A percentile compares a stretch with the other conserved stretches of the same genome.
Evolutionary conservation across 1,140 invertebrate genomes (phyloP).

Genomic region (Oedothorax gibbosus): DNA sequence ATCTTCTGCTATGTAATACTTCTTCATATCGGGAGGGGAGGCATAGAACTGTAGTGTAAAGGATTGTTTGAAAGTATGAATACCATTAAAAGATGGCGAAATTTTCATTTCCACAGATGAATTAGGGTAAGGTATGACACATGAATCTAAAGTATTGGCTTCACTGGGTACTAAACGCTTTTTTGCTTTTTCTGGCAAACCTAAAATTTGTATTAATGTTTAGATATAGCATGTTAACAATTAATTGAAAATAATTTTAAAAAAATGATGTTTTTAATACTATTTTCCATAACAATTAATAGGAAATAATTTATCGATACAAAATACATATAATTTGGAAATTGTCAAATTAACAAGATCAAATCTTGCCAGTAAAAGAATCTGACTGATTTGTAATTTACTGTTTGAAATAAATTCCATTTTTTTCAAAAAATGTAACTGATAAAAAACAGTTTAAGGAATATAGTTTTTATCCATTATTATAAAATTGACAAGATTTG

Average conservation of each 20-base stretch:
- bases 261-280: background rate
- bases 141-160: conserved; percentile 35
- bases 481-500: too few species aligned
- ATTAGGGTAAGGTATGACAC: conserved; percentile 38
- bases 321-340: background rate
- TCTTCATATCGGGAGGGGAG: conserved; percentile 41
- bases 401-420: too few species aligned
- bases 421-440: too few species aligned
- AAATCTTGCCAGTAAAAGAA: too few species aligned
- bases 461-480: too few species aligned
- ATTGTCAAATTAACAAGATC: too few species aligned
- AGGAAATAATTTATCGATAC: background rate
- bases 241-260: background rate
- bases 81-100: conserved; percentile 51
- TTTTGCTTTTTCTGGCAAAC: background rate
- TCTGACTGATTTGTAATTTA: too few species aligned
- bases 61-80: conserved; percentile 35
- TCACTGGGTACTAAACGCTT: conserved; percentile 32
- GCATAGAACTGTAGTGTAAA: conserved; percentile 40
- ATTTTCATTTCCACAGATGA: conserved; percentile 36
- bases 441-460: too few species aligned
- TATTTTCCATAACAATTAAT: background rate
- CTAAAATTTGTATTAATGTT: background rate
- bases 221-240: background rate
- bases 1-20: conserved; percentile 53